Evolutionary conservation across 2,797 vertebrate species (phyloP).

Genomic region (Tadarida brasiliensis): DNA sequence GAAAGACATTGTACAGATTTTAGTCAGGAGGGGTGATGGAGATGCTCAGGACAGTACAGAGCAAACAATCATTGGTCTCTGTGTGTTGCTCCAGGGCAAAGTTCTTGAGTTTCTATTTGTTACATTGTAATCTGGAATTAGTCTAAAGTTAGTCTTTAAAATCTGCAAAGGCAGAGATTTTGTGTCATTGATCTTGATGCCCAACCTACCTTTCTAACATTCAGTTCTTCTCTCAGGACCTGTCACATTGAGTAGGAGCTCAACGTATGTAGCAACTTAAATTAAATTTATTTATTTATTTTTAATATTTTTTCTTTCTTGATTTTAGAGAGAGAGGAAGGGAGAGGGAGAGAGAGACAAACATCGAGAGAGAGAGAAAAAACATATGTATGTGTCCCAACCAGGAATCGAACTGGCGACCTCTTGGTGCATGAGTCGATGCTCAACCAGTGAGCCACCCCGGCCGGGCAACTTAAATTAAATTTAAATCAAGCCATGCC

Average conservation of each 20-base stretch:
- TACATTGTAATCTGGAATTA: neutral
- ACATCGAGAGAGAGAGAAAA: too few relatives aligned
- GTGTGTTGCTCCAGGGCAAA: neutral
- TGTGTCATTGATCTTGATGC: neutral
- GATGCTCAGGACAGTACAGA: neutral
- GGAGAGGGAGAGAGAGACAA: too few relatives aligned
- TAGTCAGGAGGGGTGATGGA: neutral
- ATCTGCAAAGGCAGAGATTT: neutral
- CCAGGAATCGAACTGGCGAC: too few relatives aligned
- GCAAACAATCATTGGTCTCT: neutral
- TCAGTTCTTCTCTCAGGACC: neutral
- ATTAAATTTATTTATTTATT: too few relatives aligned
- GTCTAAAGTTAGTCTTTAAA: neutral
- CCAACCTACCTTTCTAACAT: neutral
- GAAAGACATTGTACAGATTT: neutral
- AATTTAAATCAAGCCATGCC: too few relatives aligned
- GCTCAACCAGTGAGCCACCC: too few relatives aligned
- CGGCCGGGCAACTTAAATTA: neutral
- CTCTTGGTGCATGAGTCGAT: too few relatives aligned
- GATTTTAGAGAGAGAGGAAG: too few relatives aligned
- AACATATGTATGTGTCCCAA: too few relatives aligned
- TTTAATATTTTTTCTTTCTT: neutral
- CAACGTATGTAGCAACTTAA: neutral
- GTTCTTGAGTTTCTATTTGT: neutral
- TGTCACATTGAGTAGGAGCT: neutral